Conservation (phyloP, 2,797 vertebrate species). For the Lophius americanus region DNA sequence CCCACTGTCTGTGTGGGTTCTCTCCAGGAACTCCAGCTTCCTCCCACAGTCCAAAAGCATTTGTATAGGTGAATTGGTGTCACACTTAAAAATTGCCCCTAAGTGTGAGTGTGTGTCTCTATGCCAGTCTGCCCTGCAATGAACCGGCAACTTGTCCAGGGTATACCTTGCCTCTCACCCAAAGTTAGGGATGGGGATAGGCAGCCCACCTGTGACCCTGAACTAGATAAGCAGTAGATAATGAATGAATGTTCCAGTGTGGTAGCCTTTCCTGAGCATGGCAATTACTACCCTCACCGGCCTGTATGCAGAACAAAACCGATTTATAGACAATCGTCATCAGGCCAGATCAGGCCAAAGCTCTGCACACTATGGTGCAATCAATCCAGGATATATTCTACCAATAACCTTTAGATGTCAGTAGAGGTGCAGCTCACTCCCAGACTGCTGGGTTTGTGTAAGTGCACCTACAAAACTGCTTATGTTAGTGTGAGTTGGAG, state of each 20-base stretch:
- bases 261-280: conserved; percentile 7
- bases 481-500: conserved; percentile 33
- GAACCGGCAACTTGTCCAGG: too few relatives aligned
- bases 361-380: conserved; percentile 5
- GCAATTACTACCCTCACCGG: conserved; percentile 6
- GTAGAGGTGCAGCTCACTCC: conserved; percentile 60
- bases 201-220: too few relatives aligned
- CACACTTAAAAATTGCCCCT: too few relatives aligned
- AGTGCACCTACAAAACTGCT: conserved; percentile 27
- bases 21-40: too few relatives aligned
- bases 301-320: conserved; percentile 20
- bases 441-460: not conserved
- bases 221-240: too few relatives aligned
- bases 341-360: not conserved
- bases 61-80: too few relatives aligned
- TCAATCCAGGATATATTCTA: conserved; percentile 7
- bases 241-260: not conserved
- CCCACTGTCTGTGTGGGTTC: too few relatives aligned
- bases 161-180: too few relatives aligned
- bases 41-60: too few relatives aligned
- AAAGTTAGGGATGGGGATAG: too few relatives aligned
- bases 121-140: too few relatives aligned
- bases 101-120: too few relatives aligned
- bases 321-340: conserved; percentile 3
- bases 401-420: conserved; percentile 67